Evolutionary conservation across 2,888 invertebrate species (phyloP), one percentile per base, ranked within the genome.

Genomic region (Brachyptera putata): DNA sequence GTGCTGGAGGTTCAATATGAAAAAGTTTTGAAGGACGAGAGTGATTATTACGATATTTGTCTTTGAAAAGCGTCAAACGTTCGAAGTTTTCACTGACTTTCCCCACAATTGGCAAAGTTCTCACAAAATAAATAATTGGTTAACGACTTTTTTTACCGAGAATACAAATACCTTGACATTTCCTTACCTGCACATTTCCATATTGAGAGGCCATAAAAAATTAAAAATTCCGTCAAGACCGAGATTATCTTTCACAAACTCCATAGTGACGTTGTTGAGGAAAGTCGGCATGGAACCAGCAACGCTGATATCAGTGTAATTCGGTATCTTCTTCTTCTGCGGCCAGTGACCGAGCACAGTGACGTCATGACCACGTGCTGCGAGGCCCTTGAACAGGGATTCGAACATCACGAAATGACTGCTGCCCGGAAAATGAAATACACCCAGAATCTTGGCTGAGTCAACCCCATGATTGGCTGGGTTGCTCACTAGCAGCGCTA

Each of bases 361-460:
- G 1, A 80, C 77, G 66, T 80, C 77, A 64, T 81, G 80, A 0
- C 80, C 80, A 56, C 77, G 73, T 13, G 70, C 68, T 2, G 79
- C 80, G 46, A 81, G 68, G 63, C 78, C 79, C 43, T 78, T 66
- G 2, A 79, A 76, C 22, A 81, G 73, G 0, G 77, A 74, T 63
- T 74, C 74, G 41, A 79, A 69, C 69, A 76, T 69, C 60, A 78
- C 74, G 61, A 75, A 72, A 66, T 81, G 81, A 18, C 80, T 80
- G 61, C 71, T 76, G 1, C 77, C 75, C 2, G 77, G 75, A 66
- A 79, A 77, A 1, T 80, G 79, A 50, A 77, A 70, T 3, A 77
- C 70, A 53, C 75, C 76, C 13, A 81, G 69, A 65, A 81, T 79
- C 65, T 77, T 77, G 1, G 60, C 60, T 1, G 21, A 25, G 13